Base-by-base conservation (phyloP, 2,888 invertebrate species). In the Eubasilissa splendida region DNA sequence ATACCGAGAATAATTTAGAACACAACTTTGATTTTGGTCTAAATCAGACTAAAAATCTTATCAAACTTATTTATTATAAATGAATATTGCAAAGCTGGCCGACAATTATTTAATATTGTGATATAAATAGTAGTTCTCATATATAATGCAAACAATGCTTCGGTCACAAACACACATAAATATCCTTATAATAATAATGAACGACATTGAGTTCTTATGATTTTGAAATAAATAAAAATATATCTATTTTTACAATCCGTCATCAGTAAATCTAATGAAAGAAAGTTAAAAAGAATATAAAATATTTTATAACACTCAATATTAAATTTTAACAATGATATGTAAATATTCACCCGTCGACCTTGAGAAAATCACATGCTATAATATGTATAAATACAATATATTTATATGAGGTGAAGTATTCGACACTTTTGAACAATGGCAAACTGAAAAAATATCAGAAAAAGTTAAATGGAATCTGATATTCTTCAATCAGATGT, bases 261-360 rank as follows among this genome's bases (percentile, higher is more conserved):
- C 42, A 56, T 77, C 66, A 59, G 52, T 77, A 66, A 77, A 66
- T 68, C 68, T 33, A 66, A 42, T 14, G 56, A 66, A 66, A 66
- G 66, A 77, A 50, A 77, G 50, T 52, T 60, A 75, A 7, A 42
- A 14, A 52, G 59, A 33, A 59, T 12, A 1, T 14, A 59, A 60
- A 12, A 73, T 73, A 56, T 56, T 73, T 42, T 31, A 42, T 58
- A 75, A 68, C 70, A 80, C 66, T 80, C 52, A 73, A 76, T 76
- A 66, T 54, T 76, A 22, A 80, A 76, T 76, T 52, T 76, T 74
- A 70, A 66, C 63, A 73, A 80, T 74, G 63, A 74, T 65, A 77
- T 80, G 77, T 59, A 80, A 80, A 77, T 80, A 76, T 66, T 80
- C 80, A 80, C 80, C 80, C 80, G 80, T 59, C 80, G 54, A 77